Conservation (phyloP, 2,797 vertebrate species). For the Apogon talboti region DNA sequence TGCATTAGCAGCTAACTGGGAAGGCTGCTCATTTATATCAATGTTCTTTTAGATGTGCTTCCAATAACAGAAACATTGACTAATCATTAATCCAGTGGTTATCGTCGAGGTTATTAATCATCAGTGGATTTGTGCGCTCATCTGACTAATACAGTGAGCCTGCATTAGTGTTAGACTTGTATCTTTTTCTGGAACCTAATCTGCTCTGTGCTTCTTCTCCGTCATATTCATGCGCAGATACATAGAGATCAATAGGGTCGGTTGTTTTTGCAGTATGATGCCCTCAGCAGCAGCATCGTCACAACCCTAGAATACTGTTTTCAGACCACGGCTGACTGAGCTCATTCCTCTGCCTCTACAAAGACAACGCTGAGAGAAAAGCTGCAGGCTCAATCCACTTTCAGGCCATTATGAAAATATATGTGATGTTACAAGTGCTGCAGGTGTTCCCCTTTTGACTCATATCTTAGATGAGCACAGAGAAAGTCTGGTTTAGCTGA, state of each 20-base stretch:
- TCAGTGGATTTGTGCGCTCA: conserved; percentile 22
- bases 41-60: conserved; percentile 61
- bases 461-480: too few relatives aligned
- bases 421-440: too few relatives aligned
- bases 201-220: background rate
- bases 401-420: background rate
- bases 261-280: conserved; percentile 11
- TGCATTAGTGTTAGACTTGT: conserved; percentile 17
- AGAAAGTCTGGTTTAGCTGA: too few relatives aligned
- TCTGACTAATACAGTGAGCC: conserved; percentile 30
- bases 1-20: conserved; percentile 54
- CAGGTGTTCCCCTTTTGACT: too few relatives aligned
- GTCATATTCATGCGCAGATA: background rate
- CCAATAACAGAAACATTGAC: conserved; percentile 50
- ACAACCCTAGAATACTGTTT: conserved; percentile 18
- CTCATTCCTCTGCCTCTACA: conserved; percentile 1
- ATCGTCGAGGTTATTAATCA: conserved; percentile 35
- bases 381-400: conserved; percentile 17
- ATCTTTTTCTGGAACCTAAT: background rate
- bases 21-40: conserved; percentile 67
- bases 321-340: conserved; percentile 37
- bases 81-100: conserved; percentile 49
- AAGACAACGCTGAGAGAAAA: conserved; percentile 12
- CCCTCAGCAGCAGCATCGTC: conserved; percentile 12
- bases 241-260: conserved; percentile 8